Conservation (phyloP, 2,797 vertebrate species). For the Staurois parvus region DNA sequence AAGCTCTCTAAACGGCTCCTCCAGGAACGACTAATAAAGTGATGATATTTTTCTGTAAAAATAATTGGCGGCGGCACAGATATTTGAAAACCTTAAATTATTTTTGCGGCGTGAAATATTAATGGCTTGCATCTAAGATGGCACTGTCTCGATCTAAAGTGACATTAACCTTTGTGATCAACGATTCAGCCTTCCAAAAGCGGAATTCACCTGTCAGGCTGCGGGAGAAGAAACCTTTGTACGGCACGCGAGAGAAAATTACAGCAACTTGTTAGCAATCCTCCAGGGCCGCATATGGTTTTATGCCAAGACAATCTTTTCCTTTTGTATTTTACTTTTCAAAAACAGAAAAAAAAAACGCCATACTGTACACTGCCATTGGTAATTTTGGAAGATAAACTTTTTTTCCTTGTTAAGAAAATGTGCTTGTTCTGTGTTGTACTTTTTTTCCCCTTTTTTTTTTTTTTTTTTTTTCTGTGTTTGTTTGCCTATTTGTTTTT, state of each 20-base stretch:
- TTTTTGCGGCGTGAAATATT: conserved; percentile 29
- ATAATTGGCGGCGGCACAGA: conserved; percentile 3
- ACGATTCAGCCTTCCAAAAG: neutral
- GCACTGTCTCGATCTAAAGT: neutral
- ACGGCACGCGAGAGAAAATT: neutral
- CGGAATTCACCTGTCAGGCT: conserved; percentile 9
- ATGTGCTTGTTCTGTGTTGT: too few species aligned
- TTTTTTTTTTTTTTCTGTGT: too few species aligned
- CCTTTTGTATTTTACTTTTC: neutral
- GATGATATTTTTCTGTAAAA: neutral
- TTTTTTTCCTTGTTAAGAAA: too few species aligned
- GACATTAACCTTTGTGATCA: conserved; percentile 37
- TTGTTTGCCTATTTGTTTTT: too few species aligned
- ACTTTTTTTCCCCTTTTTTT: too few species aligned
- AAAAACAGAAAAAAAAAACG: neutral
- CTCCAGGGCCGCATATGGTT: neutral
- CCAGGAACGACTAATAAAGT: conserved; percentile 8
- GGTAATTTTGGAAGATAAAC: neutral
- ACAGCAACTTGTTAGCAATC: conserved; percentile 1
- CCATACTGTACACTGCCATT: neutral
- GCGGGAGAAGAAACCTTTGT: conserved; percentile 16
- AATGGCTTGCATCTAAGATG: conserved; percentile 9
- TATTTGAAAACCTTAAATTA: neutral
- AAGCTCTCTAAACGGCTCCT: neutral
- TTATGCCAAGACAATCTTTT: neutral